Conservation (phyloP, 2,888 invertebrate species). For the Cantharis rufa region DNA sequence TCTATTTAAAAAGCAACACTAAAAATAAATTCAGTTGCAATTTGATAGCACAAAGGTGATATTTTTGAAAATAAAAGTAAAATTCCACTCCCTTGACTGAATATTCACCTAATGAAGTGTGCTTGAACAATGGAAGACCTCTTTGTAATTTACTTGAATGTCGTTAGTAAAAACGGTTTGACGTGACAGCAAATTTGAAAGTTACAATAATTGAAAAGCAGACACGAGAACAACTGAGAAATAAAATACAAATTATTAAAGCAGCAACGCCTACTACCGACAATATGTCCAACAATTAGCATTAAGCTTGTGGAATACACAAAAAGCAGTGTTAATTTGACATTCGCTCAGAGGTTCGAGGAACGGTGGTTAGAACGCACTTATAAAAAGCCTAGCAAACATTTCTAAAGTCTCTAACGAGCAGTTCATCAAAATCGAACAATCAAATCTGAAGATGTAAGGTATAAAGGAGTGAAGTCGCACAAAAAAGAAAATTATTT, state of each 20-base stretch:
- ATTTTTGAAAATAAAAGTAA: neutral
- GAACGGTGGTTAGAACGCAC: neutral
- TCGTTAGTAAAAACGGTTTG: neutral
- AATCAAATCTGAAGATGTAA: neutral
- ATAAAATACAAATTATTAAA: neutral
- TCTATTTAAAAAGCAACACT: neutral
- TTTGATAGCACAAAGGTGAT: neutral
- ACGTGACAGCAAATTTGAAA: neutral
- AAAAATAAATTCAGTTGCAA: neutral
- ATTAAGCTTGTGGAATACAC: neutral
- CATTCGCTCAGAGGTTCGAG: neutral
- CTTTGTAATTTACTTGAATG: neutral
- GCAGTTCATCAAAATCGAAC: neutral
- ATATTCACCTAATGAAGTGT: slow-evolving; percentile 20
- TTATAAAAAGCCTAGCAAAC: neutral
- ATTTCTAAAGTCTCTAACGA: neutral
- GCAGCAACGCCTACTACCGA: neutral
- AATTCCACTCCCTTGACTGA: slow-evolving; percentile 9
- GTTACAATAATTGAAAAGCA: neutral
- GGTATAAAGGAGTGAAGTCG: neutral
- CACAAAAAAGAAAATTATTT: neutral
- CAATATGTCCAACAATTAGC: neutral
- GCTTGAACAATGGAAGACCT: slow-evolving; percentile 8
- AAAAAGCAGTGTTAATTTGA: neutral
- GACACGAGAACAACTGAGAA: neutral